A percentile compares a stretch with the other conserved stretches of the same genome.
Conservation (phyloP, 1,140 invertebrate species). For the Psilanteris sp. region DNA sequence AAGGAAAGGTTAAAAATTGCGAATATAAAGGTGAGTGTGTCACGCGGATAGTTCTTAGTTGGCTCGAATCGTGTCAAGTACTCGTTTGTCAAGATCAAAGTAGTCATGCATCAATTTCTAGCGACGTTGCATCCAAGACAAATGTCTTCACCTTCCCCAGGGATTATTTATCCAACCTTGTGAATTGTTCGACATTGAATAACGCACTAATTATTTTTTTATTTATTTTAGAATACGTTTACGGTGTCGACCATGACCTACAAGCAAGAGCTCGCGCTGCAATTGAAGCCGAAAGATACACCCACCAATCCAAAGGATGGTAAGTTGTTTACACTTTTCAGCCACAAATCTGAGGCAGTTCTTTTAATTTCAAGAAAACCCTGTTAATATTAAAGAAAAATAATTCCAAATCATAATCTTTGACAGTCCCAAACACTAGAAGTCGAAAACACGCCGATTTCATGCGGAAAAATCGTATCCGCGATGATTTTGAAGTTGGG, state of each 20-base stretch:
- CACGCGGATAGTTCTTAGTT: conserved; percentile 17
- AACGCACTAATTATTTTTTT: conserved; percentile 59
- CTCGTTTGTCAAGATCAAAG: conserved; percentile 56
- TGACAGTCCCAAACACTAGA: too few species aligned
- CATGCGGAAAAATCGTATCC: too few species aligned
- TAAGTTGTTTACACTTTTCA: too few species aligned
- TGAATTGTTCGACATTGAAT: conserved; percentile 32
- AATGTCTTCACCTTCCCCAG: conserved; percentile 35
- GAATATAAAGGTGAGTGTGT: conserved; percentile 47
- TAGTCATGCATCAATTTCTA: conserved; percentile 54
- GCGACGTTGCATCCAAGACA: conserved; percentile 21
- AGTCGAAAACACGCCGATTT: too few species aligned
- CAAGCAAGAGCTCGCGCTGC: conserved; percentile 76
- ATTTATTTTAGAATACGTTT: conserved; percentile 74
- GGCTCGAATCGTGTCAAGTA: conserved; percentile 53
- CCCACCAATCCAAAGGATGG: conserved; percentile 69
- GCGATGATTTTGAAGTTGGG: too few species aligned
- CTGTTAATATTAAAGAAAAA: too few species aligned
- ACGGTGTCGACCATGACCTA: conserved; percentile 76
- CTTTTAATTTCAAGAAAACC: too few species aligned
- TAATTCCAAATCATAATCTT: too few species aligned
- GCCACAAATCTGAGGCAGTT: too few species aligned
- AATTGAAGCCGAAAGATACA: conserved; percentile 75
- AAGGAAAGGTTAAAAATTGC: conserved; percentile 42
- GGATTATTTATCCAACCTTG: conserved; percentile 45